phyloP scores from a whole-genome alignment of 2,113 vertebrate genomes.

The Gracilinanus agilis region DNA sequence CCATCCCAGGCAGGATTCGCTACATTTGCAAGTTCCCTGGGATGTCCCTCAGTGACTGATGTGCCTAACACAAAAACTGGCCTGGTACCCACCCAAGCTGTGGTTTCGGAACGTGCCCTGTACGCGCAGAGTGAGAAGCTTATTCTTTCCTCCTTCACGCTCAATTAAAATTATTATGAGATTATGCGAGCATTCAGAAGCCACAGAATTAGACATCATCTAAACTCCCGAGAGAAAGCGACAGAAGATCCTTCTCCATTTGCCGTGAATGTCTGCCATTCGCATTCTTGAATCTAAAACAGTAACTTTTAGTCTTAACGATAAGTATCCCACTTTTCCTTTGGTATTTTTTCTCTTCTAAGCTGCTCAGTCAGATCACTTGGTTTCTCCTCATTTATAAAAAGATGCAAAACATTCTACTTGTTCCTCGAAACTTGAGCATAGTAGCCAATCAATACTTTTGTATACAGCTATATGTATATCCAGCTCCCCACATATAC shows the following conservation, averaged over 20 bases:
- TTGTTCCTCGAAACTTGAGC: neutral
- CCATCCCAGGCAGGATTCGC: constrained; percentile 44
- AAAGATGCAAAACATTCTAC: neutral
- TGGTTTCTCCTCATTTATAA: neutral
- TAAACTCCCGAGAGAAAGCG: too few species aligned
- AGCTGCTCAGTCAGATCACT: neutral
- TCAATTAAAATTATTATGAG: neutral
- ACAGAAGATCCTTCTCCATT: neutral
- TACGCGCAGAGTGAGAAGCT: neutral
- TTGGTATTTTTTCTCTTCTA: neutral
- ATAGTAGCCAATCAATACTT: neutral
- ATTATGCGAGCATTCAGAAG: rapidly evolving
- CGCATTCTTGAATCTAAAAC: neutral
- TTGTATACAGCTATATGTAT: neutral
- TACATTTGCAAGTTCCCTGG: rapidly evolving
- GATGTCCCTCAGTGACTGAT: neutral
- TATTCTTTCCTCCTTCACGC: neutral
- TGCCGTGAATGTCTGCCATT: neutral
- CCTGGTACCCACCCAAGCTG: neutral
- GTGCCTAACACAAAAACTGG: rapidly evolving
- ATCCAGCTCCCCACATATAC: neutral
- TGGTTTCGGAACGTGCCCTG: neutral
- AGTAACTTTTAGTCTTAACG: neutral
- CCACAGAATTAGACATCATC: neutral
- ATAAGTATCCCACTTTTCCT: neutral